Percentiles rank a stretch among this genome's conserved stretches.
Conservation (phyloP, 1,140 invertebrate species). For the Meteorus sp. region DNA sequence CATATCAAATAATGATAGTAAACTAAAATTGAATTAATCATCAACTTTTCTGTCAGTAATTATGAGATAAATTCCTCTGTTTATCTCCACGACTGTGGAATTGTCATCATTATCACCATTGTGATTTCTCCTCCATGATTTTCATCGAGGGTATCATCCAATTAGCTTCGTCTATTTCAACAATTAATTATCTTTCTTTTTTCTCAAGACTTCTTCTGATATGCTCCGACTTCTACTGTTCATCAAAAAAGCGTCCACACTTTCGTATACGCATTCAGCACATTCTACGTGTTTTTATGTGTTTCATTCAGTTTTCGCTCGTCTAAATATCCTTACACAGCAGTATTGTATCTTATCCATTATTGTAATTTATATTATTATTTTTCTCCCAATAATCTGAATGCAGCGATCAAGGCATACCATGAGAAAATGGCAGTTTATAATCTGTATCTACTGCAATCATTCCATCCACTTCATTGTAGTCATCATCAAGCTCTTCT, state of each 20-base stretch:
- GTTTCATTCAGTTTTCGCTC: not conserved
- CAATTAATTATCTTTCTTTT: no score
- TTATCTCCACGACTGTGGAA: no score
- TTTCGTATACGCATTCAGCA: conserved; percentile 29
- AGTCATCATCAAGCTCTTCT: no score
- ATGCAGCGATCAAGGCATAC: conserved; percentile 36
- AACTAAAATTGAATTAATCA: no score
- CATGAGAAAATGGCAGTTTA: conserved; percentile 48
- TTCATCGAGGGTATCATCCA: not conserved
- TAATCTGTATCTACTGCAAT: no score
- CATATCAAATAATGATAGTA: no score
- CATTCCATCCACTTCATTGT: no score
- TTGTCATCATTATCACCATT: not conserved
- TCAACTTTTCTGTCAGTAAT: no score
- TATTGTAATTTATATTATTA: not conserved
- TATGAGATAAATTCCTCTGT: no score
- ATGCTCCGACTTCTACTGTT: conserved; percentile 45
- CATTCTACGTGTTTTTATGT: conserved; percentile 25
- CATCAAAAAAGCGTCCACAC: conserved; percentile 32
- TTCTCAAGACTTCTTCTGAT: conserved; percentile 59
- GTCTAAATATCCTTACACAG: not conserved
- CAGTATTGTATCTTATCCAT: not conserved
- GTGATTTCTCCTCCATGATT: conserved; percentile 39
- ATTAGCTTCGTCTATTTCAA: no score
- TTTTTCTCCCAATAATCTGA: not conserved